phyloP scores from a whole-genome alignment of 2,888 invertebrate species.

The Glyphotaelius pellucidus region DNA sequence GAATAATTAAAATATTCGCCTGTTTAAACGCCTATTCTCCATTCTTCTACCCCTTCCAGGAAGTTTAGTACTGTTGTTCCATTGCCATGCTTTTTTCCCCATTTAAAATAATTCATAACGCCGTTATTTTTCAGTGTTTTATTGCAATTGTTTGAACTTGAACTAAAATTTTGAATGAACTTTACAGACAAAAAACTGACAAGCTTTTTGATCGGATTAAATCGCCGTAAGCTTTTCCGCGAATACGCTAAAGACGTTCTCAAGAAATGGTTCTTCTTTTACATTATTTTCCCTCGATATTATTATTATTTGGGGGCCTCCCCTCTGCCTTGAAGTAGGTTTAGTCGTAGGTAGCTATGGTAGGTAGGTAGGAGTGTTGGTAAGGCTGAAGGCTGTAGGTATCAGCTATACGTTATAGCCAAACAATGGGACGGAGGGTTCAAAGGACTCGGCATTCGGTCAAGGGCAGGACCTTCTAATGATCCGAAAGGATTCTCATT shows the following conservation, averaged over 20 bases:
- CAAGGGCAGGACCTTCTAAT: constrained; percentile 68
- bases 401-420: not conserved
- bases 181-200: not conserved
- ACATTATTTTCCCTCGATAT: not conserved
- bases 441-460: constrained; percentile 68
- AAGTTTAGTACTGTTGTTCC: not conserved
- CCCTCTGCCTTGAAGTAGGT: not conserved
- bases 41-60: not conserved
- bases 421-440: constrained; percentile 32
- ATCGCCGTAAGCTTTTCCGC: not conserved
- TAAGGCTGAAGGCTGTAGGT: not conserved
- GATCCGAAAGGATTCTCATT: constrained; percentile 41
- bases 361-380: not conserved
- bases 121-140: not conserved
- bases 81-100: not conserved
- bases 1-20: no score
- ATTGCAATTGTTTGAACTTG: not conserved
- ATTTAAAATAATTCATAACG: not conserved
- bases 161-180: not conserved
- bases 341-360: not conserved
- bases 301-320: not conserved
- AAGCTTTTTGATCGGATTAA: not conserved
- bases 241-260: not conserved
- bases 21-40: no score
- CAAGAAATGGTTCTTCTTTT: not conserved